Conservation (phyloP, 2,888 invertebrate genomes). For the Meta bourneti region DNA sequence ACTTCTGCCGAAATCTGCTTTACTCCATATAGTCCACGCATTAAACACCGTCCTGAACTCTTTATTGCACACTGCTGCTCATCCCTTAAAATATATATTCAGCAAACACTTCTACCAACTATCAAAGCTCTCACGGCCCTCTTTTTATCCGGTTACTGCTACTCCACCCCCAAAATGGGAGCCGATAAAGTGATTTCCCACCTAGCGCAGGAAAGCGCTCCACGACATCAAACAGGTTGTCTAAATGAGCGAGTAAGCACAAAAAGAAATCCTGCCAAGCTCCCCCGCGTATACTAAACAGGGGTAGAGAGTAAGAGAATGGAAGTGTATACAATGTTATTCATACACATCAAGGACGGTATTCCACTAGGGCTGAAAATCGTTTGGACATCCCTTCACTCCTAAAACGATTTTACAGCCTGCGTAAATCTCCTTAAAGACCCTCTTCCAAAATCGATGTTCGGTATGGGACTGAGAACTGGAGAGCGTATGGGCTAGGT, state of each 20-base stretch:
- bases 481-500: neutral
- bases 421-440: conserved; percentile 29
- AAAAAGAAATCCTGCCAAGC: neutral
- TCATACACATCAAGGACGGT: conserved; percentile 10
- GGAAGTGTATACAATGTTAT: conserved; percentile 6
- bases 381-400: neutral
- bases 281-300: neutral
- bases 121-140: neutral
- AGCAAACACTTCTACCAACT: neutral
- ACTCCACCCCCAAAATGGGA: neutral
- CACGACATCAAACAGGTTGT: conserved; percentile 28
- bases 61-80: neutral
- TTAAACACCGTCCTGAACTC: neutral
- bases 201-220: neutral
- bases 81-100: no score
- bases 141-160: neutral
- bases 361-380: neutral
- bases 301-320: neutral
- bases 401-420: conserved; percentile 19
- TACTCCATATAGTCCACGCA: no score
- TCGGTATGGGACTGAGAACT: neutral
- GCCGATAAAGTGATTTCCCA: conserved; percentile 21
- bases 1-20: no score
- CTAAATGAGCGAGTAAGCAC: conserved; percentile 4
- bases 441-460: neutral